Evolutionary conservation across 2,113 vertebrate genomes (phyloP), one percentile per base, ranked within the genome.

Genomic region (Vulpes ferrilata): DNA sequence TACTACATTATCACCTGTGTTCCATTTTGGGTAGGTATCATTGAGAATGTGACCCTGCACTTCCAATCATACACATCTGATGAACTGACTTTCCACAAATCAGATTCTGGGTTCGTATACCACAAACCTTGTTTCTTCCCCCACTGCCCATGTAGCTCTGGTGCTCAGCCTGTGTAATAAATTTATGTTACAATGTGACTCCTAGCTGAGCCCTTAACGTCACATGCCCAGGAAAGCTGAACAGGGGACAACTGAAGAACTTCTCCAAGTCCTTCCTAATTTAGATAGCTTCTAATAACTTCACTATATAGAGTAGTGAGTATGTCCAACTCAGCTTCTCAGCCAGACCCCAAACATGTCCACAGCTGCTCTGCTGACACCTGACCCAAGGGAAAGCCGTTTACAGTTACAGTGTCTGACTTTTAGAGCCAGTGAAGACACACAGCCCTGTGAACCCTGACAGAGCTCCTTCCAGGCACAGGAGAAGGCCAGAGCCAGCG

Each of bases 31-130:
- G 48, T 51, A 64, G 23, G 5, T 43, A 2, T 65, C 6, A 4
- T 1, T 51, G 60, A 38, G 53, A 57, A 32, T 78, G 55, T 73
- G n/a, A 20, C 9, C 9, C 2, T 53, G 30, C 8, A 11, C 48
- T 93, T 51, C 35, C 4, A 67, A 9, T 85, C 74, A 55, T 65
- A 43, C 17, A 13, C 7, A 19, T 43, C n/a, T 32, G 32, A 23
- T 8, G 17, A 19, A 76, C 71, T 23, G 27, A n/a, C 67, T 84
- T 84, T 92, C 57, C 38, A 16, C 38, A 83, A 43, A 74, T 6
- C 4, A 38, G 65, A 25, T 60, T n/a, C 91, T 20, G 13, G n/a
- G 1, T 22, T 2, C 30, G 6, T 1, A 15, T 2, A 1, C 32
- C 30, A 27, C 55, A 73, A 89, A 62, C 30, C 19, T 13, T 10